These are phyloP conservation scores for Catamblyrhynchus diadema DNA, from an alignment of 2,797 vertebrate genomes.

Conservation along the genomic window DNA sequence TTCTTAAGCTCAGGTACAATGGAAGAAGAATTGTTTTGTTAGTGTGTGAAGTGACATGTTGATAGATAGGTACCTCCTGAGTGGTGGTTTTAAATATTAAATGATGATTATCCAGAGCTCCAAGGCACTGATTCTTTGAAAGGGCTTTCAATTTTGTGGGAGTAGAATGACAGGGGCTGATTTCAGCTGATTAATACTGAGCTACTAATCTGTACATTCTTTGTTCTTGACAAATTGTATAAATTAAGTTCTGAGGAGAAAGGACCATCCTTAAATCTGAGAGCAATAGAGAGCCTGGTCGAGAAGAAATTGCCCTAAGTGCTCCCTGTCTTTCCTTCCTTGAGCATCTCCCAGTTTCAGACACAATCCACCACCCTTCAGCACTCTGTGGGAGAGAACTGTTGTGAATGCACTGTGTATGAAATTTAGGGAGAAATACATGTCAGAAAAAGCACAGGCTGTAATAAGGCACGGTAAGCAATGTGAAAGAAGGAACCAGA, in stretches of 20 bases:
- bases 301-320: background rate
- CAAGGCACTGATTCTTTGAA: slow-evolving; percentile 3
- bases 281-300: background rate
- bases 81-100: slow-evolving; percentile 15
- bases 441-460: background rate
- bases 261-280: background rate
- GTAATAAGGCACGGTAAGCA: background rate
- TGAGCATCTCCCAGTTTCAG: background rate
- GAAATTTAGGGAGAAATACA: background rate
- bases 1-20: background rate
- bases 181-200: background rate
- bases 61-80: slow-evolving; percentile 1
- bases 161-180: slow-evolving; percentile 6
- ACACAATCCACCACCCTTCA: background rate
- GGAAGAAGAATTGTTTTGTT: slow-evolving; percentile 2
- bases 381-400: fast-evolving
- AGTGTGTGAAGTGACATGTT: background rate
- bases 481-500: background rate
- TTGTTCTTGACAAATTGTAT: background rate
- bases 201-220: background rate
- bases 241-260: background rate
- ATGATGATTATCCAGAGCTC: slow-evolving; percentile 16
- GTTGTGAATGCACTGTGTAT: no score
- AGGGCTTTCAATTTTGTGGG: slow-evolving; percentile 7
- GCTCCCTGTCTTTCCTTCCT: background rate